Conservation (phyloP, 2,797 vertebrate species). For the Siniperca scherzeri region DNA sequence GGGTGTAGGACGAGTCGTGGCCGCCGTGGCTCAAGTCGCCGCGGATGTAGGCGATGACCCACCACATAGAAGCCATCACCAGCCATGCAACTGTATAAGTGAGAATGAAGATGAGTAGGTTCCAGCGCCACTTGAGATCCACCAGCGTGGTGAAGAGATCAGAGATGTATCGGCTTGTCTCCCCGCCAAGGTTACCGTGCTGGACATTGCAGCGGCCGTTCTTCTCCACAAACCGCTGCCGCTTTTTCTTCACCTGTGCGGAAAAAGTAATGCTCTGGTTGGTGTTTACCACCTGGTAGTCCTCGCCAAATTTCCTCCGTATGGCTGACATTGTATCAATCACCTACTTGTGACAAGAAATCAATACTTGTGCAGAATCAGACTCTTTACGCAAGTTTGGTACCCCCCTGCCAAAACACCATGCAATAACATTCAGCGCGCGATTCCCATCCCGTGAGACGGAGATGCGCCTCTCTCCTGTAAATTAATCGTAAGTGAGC, state of each 20-base stretch:
- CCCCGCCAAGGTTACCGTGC: slow-evolving; percentile 93
- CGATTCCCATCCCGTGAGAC: slow-evolving; percentile 53
- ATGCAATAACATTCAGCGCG: slow-evolving; percentile 49
- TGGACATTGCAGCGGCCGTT: slow-evolving; percentile 95
- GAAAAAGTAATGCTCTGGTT: slow-evolving; percentile 76
- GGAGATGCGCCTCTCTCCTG: slow-evolving; percentile 62
- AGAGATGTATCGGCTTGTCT: slow-evolving; percentile 92
- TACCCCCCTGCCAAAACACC: slow-evolving; percentile 34
- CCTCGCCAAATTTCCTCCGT: slow-evolving; percentile 91
- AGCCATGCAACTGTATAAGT: slow-evolving; percentile 95
- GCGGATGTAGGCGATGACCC: slow-evolving; percentile 92
- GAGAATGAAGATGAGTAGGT: slow-evolving; percentile 93
- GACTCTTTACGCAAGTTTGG: slow-evolving; percentile 74
- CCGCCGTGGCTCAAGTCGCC: slow-evolving; percentile 88
- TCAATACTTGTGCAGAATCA: slow-evolving; percentile 36
- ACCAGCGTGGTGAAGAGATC: slow-evolving; percentile 94
- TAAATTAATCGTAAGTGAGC: slow-evolving; percentile 52
- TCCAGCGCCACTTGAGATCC: slow-evolving; percentile 96
- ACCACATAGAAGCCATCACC: slow-evolving; percentile 96
- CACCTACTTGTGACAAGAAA: slow-evolving; percentile 13
- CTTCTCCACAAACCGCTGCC: slow-evolving; percentile 95
- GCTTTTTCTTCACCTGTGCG: slow-evolving; percentile 85
- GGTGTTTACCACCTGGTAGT: slow-evolving; percentile 91
- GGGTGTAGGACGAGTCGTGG: slow-evolving; percentile 86
- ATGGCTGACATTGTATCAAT: slow-evolving; percentile 85